Conservation (phyloP, 2,797 vertebrate genomes). For the Trachops cirrhosus region DNA sequence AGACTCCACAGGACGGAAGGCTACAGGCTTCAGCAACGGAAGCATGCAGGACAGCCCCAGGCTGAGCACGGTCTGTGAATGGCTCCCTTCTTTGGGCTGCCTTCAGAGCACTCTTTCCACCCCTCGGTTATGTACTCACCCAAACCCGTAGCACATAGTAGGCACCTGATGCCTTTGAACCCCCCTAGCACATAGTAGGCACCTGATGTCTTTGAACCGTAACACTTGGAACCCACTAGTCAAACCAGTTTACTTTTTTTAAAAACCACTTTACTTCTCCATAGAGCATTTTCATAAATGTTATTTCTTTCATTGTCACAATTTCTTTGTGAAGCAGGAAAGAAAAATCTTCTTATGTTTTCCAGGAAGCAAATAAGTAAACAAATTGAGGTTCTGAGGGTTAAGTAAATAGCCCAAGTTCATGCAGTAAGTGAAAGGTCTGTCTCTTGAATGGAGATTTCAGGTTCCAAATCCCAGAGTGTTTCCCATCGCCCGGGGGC, state of each 20-base stretch:
- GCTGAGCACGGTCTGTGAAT: background rate
- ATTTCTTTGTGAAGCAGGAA: background rate
- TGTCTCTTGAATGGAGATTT: background rate
- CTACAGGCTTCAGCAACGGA: background rate
- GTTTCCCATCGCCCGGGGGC: background rate
- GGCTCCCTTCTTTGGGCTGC: background rate
- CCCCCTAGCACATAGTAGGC: background rate
- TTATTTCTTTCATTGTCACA: background rate
- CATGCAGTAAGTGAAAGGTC: background rate
- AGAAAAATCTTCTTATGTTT: slow-evolving; percentile 2
- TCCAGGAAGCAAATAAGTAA: slow-evolving; percentile 1
- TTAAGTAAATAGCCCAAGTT: background rate
- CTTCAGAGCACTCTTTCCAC: background rate
- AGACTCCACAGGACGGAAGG: background rate
- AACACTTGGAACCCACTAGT: background rate
- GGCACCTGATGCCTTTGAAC: background rate
- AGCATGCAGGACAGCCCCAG: background rate
- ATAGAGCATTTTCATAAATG: background rate
- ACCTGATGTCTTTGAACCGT: background rate
- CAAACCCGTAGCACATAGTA: background rate
- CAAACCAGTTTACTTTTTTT: background rate
- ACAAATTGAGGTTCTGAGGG: background rate
- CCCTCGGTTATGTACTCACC: background rate
- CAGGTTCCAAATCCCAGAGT: background rate
- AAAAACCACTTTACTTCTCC: background rate